Base-by-base conservation (phyloP, 2,888 invertebrate genomes). In the Leucophora obtusa region DNA sequence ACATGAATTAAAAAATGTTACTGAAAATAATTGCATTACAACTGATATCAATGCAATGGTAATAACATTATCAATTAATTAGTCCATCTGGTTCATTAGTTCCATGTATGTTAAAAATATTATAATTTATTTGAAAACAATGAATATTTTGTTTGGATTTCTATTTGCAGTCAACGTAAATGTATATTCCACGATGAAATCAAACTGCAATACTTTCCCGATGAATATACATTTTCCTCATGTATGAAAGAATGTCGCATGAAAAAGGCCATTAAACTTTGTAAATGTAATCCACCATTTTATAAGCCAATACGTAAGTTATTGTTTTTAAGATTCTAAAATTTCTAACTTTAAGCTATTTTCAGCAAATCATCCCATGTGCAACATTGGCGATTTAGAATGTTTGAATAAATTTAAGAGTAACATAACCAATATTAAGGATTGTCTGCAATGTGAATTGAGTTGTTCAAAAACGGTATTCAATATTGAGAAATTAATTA, bases 381-480 rank as follows among this genome's bases (percentile, higher is more conserved):
- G 95, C 84, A 91, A 90, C 0, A 85, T 94, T 5, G 89, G 89
- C 1, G 93, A 94, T 83, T 89, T 95, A 74, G 87, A 88, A 54
- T 95, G 95, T 83, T 91, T 95, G 51, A 90, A 91, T 0, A 89
- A 91, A 10, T 87, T 92, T 86, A 90, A 91, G 53, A 86, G 89
- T 0, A 90, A 91, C 59, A 94, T 94, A 54, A 92, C 91, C 7
- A 92, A 93, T 71, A 92, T 93, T 7, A 91, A 92, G 33, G 91
- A 91, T 54, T 95, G 95, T 85, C 84, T 86, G 8, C 87, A 91
- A 7, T 96, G 96, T 87, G 93, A 94, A 85, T 91, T 96, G 14
- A 93, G 94, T 50, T 96, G 96, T 87, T 92, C 93, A 9, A 94
- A 95, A 87, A 94, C 94, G 0, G 93, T 95, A 0, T 96, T 95